Conservation (phyloP, 2,888 invertebrate genomes). For the Alloscopus bannaensis region DNA sequence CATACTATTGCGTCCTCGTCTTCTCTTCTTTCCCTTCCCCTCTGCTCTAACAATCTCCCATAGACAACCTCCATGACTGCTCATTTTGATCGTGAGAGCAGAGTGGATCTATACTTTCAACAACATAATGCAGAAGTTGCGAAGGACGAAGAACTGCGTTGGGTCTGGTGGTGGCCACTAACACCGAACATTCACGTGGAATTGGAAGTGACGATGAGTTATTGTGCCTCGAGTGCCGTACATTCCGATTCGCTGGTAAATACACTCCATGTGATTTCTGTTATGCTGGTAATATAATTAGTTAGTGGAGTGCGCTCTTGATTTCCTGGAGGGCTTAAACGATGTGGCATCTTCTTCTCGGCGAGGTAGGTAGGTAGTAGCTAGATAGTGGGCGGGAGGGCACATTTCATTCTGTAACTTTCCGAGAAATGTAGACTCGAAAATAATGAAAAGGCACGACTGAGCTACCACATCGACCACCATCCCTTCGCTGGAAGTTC, state of each 20-base stretch:
- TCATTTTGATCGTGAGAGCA: slow-evolving; percentile 50
- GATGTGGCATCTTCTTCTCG: slow-evolving; percentile 63
- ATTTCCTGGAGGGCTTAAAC: slow-evolving; percentile 62
- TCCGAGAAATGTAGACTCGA: neutral
- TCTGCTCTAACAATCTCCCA: slow-evolving; percentile 54
- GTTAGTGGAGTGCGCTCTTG: slow-evolving; percentile 58
- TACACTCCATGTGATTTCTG: slow-evolving; percentile 43
- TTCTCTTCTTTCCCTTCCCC: slow-evolving; percentile 42
- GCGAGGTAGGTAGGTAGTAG: slow-evolving; percentile 60
- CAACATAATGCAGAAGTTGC: neutral
- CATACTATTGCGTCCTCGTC: slow-evolving; percentile 48
- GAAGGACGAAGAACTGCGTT: too few relatives aligned
- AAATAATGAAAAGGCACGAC: slow-evolving; percentile 24
- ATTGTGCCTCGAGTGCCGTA: slow-evolving; percentile 52
- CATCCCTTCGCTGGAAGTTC: neutral
- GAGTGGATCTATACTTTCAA: slow-evolving; percentile 34
- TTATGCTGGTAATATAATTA: slow-evolving; percentile 55
- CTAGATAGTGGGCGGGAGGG: too few relatives aligned
- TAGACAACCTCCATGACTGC: slow-evolving; percentile 33
- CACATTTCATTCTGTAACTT: slow-evolving; percentile 1
- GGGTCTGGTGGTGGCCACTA: slow-evolving; percentile 6
- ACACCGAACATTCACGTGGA: slow-evolving; percentile 21
- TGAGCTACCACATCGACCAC: neutral
- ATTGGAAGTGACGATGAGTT: slow-evolving; percentile 64
- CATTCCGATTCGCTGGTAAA: slow-evolving; percentile 22